Conservation (phyloP, 2,797 vertebrate species). For the Hydrocynus forskahlii region DNA sequence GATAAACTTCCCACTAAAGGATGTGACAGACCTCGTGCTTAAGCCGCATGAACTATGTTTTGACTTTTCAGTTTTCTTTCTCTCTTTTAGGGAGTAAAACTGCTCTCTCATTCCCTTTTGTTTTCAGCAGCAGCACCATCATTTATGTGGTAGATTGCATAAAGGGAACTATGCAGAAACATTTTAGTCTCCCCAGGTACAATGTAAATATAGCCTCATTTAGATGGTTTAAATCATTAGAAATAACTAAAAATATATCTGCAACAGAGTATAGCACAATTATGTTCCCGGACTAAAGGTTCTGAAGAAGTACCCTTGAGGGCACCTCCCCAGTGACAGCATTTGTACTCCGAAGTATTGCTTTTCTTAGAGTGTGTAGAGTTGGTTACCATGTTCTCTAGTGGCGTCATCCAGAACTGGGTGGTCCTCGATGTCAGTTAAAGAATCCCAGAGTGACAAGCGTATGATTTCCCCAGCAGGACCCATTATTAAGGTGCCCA, state of each 20-base stretch:
- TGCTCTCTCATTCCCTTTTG: background rate
- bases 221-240: too few species aligned
- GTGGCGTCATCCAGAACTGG: slow-evolving; percentile 57
- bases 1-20: slow-evolving; percentile 29
- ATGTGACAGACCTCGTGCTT: slow-evolving; percentile 32
- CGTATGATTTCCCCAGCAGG: slow-evolving; percentile 76
- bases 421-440: slow-evolving; percentile 50
- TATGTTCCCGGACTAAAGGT: too few species aligned
- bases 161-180: too few species aligned
- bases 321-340: too few species aligned
- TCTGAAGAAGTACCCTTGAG: too few species aligned
- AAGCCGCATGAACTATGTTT: slow-evolving; percentile 20
- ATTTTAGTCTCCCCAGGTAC: too few species aligned
- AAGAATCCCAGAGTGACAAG: slow-evolving; percentile 66
- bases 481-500: slow-evolving; percentile 71
- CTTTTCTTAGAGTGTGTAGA: background rate
- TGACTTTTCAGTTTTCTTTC: too few species aligned
- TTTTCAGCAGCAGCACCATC: background rate
- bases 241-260: too few species aligned
- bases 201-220: too few species aligned
- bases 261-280: too few species aligned
- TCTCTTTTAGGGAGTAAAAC: too few species aligned
- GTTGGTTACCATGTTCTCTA: slow-evolving; percentile 64
- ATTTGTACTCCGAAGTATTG: too few species aligned
- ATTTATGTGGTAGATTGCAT: slow-evolving; percentile 11